These are phyloP conservation scores for Cerceris rybyensis DNA, from an alignment of 2,888 invertebrate genomes.

Conservation along the genomic window DNA sequence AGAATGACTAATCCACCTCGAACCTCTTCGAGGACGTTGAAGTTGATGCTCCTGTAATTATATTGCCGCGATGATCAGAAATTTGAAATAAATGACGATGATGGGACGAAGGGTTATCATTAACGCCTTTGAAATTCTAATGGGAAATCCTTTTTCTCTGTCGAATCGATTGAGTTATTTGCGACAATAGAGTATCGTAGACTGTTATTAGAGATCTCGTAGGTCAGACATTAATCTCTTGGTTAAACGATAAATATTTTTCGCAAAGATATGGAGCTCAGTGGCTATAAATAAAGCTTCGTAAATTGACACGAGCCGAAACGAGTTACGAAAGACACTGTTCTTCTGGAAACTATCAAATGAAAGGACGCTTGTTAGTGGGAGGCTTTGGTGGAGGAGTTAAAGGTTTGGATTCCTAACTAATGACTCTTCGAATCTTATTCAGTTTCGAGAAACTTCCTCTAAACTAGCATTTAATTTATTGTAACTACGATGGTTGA, in stretches of 20 bases:
- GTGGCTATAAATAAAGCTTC: not conserved
- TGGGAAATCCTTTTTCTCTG: not conserved
- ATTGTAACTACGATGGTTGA: no score
- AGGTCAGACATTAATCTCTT: no score
- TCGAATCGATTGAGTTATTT: conserved; percentile 10
- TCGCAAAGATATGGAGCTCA: not conserved
- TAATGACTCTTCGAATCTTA: no score
- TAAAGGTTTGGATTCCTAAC: no score
- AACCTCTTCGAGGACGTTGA: not conserved
- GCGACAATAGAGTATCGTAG: not conserved
- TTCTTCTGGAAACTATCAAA: no score
- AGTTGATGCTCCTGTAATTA: conserved; percentile 4
- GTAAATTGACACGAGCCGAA: not conserved
- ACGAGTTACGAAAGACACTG: no score
- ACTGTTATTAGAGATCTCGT: not conserved
- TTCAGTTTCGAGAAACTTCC: no score
- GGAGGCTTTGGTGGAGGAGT: no score
- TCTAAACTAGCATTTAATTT: no score
- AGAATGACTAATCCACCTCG: conserved; percentile 1
- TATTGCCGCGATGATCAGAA: conserved; percentile 5
- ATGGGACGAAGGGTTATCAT: conserved; percentile 1
- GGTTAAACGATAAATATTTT: not conserved
- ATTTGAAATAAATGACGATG: not conserved
- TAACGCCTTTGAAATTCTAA: not conserved
- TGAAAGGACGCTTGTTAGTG: no score